Evolutionary conservation across 2,797 vertebrate genomes (phyloP).

Genomic region (Zalophus californianus): DNA sequence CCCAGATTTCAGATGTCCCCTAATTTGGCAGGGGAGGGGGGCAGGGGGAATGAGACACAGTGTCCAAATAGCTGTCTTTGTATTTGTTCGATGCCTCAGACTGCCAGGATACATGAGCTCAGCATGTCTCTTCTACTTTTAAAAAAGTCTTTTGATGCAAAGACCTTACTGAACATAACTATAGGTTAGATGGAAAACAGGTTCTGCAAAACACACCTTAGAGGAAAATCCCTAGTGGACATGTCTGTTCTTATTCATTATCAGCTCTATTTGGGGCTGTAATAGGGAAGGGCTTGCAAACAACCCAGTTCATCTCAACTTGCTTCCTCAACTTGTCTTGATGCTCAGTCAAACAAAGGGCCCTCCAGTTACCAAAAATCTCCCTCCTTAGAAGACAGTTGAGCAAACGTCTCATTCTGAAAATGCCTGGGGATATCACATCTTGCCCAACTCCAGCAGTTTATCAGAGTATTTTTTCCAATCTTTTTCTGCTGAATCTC

Average conservation of each 20-base stretch:
- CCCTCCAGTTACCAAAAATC: slow-evolving; percentile 10
- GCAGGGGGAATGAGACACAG: fast-evolving
- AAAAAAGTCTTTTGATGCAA: neutral
- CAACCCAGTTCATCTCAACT: neutral
- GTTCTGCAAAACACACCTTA: slow-evolving; percentile 63
- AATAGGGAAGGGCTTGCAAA: neutral
- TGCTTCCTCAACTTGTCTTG: neutral
- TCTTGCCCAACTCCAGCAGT: neutral
- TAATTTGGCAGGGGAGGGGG: neutral
- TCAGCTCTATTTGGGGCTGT: neutral
- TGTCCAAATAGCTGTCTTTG: neutral
- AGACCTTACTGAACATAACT: neutral
- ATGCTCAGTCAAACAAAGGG: slow-evolving; percentile 23
- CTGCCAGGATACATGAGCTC: neutral
- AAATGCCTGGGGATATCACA: neutral
- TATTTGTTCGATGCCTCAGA: neutral
- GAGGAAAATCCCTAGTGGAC: slow-evolving; percentile 34
- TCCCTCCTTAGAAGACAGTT: neutral
- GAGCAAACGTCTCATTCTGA: neutral
- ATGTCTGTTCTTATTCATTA: slow-evolving; percentile 55
- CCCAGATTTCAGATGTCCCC: neutral
- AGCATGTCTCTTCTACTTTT: neutral
- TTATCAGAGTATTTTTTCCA: neutral
- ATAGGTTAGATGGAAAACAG: slow-evolving; percentile 40
- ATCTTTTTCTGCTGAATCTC: slow-evolving; percentile 12